Evolutionary conservation across 2,888 invertebrate genomes (phyloP).

Genomic region (Cactoblastis cactorum): DNA sequence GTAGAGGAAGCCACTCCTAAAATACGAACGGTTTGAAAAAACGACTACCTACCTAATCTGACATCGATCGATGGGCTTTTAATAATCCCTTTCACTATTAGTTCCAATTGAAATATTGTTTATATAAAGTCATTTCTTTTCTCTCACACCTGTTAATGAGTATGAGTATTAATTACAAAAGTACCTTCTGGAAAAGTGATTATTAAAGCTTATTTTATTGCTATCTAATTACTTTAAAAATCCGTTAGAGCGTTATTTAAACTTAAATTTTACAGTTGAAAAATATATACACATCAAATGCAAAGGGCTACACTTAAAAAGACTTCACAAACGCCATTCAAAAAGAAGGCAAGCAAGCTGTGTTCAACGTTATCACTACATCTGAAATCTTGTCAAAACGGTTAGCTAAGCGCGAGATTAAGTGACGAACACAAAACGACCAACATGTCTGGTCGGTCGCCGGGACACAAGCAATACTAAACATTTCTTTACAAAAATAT

Average conservation of each 20-base stretch:
- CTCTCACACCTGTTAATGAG: background rate
- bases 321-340: constrained; percentile 11
- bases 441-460: constrained; percentile 47
- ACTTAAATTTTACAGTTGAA: no score
- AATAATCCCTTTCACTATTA: constrained; percentile 33
- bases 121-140: constrained; percentile 18
- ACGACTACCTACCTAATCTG: constrained; percentile 43
- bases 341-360: constrained; percentile 30
- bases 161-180: background rate
- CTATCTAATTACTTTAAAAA: no score
- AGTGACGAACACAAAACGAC: constrained; percentile 71
- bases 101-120: constrained; percentile 23
- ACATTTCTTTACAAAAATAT: constrained; percentile 21
- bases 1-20: constrained; percentile 50
- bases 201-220: no score
- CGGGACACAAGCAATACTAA: constrained; percentile 28
- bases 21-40: constrained; percentile 31
- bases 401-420: constrained; percentile 75
- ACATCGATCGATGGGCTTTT: constrained; percentile 38
- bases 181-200: no score
- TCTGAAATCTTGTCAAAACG: constrained; percentile 75
- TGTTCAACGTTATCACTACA: constrained; percentile 51
- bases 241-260: no score
- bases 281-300: background rate
- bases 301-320: background rate